Conservation (phyloP, 1,140 invertebrate species). For the Aphaenogaster floridana region DNA sequence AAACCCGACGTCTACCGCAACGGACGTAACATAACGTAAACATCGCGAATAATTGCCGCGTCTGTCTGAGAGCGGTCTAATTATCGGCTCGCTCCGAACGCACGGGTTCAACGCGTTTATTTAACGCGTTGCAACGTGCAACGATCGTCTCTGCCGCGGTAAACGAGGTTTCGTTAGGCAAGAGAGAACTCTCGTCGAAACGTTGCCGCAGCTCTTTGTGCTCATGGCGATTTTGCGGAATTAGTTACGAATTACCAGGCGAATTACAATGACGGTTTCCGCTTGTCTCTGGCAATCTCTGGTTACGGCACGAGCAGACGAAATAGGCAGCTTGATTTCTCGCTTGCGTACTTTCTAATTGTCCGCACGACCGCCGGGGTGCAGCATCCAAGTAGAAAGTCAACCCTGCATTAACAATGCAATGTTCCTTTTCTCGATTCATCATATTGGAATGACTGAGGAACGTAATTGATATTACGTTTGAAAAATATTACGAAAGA, state of each 20-base stretch:
- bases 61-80: conserved; percentile 31
- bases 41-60: background rate
- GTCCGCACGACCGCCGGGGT: background rate
- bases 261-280: conserved; percentile 74
- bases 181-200: conserved; percentile 43
- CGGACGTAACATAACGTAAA: conserved; percentile 4
- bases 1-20: background rate
- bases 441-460: background rate
- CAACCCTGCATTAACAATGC: background rate
- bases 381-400: background rate
- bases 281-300: conserved; percentile 28
- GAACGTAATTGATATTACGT: background rate
- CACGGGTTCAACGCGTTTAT: conserved; percentile 30
- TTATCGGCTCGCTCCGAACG: conserved; percentile 22
- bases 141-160: conserved; percentile 21
- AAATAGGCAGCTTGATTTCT: conserved; percentile 31
- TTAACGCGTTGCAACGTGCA: conserved; percentile 40
- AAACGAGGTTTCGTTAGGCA: conserved; percentile 14
- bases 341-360: conserved; percentile 45
- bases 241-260: conserved; percentile 73
- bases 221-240: conserved; percentile 64
- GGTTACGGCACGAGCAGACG: conserved; percentile 10
- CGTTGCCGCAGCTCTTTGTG: conserved; percentile 13
- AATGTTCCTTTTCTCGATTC: background rate
- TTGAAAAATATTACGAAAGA: background rate